Evolutionary conservation across 2,113 vertebrate species (phyloP).

Genomic region (Oryzias celebensis): DNA sequence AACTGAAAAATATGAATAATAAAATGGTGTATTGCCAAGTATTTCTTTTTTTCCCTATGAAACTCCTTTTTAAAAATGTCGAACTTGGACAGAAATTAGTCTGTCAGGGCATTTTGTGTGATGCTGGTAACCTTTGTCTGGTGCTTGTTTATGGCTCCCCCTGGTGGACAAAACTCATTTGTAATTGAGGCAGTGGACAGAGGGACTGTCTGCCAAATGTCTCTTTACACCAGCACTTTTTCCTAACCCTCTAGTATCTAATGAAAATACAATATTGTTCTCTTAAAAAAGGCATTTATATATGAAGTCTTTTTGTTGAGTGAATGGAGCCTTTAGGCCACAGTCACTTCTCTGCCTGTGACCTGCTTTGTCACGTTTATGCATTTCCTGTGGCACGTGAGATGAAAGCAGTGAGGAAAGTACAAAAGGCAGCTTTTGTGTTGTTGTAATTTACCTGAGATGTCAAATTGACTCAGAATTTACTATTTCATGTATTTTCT

Average conservation of each 20-base stretch:
- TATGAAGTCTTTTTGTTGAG: conserved; percentile 4
- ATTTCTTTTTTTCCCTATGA: conserved; percentile 1
- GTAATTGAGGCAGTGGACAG: conserved; percentile 23
- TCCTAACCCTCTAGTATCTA: conserved; percentile 12
- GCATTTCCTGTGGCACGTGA: conserved; percentile 16
- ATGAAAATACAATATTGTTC: conserved; percentile 22
- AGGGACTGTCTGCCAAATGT: conserved; percentile 23
- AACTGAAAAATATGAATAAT: background rate
- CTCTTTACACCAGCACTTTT: conserved; percentile 25
- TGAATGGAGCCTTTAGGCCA: conserved; percentile 8
- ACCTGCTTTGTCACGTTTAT: conserved; percentile 12
- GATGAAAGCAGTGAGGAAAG: background rate
- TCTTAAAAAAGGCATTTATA: conserved; percentile 15
- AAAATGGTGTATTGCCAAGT: conserved; percentile 11
- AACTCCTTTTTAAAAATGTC: conserved; percentile 3
- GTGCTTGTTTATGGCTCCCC: conserved; percentile 47
- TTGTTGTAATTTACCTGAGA: conserved; percentile 8
- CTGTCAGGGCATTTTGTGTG: conserved; percentile 17
- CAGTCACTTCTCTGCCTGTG: conserved; percentile 18
- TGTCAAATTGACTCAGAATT: conserved; percentile 10
- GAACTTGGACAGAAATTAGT: background rate
- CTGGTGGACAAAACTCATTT: conserved; percentile 45
- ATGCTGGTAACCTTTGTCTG: conserved; percentile 14
- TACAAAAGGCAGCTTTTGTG: background rate
- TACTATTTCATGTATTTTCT: background rate